Percentiles rank a stretch among this genome's conserved stretches.
phyloP scores from a whole-genome alignment of 1,140 invertebrate genomes.

The Steinernema khuongi region DNA sequence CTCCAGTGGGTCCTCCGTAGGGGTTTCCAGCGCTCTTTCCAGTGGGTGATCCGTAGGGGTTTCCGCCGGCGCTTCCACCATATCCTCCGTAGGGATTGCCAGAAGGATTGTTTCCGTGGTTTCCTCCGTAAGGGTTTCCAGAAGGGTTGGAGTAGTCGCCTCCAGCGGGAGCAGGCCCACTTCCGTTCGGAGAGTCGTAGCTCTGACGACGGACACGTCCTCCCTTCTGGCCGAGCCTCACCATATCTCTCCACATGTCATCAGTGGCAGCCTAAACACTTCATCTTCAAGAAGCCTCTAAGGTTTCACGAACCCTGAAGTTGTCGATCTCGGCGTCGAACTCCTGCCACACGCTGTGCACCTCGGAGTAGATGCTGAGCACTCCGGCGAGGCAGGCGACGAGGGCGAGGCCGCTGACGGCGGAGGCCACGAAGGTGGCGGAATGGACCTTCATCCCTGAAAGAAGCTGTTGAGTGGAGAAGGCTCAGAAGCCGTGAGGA shows the following conservation, averaged over 20 bases:
- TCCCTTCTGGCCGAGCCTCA: slow-evolving; percentile 17
- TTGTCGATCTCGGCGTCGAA: slow-evolving; percentile 34
- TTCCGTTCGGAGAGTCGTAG: too few species aligned
- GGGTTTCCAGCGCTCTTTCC: too few species aligned
- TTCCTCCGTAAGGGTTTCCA: too few species aligned
- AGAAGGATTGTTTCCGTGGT: too few species aligned
- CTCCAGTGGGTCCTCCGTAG: too few species aligned
- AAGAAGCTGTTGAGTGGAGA: background rate
- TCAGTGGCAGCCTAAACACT: slow-evolving; percentile 33
- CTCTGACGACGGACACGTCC: slow-evolving; percentile 34
- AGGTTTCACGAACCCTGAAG: slow-evolving; percentile 32
- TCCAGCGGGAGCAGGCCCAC: too few species aligned
- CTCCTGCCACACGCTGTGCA: slow-evolving; percentile 30
- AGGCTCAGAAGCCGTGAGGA: background rate
- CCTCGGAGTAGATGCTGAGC: slow-evolving; percentile 33
- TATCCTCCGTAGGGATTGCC: too few species aligned
- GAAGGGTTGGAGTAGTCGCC: too few species aligned
- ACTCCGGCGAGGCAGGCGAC: slow-evolving; percentile 35
- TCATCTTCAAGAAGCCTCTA: slow-evolving; percentile 12
- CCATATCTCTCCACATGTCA: slow-evolving; percentile 37
- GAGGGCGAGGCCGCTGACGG: slow-evolving; percentile 27
- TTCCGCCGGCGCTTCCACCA: too few species aligned
- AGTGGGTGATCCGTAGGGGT: too few species aligned
- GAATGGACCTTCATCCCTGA: slow-evolving; percentile 39
- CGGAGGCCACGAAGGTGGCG: slow-evolving; percentile 32